phyloP scores from a whole-genome alignment of 2,797 vertebrate genomes.

The Ciconia nigra region DNA sequence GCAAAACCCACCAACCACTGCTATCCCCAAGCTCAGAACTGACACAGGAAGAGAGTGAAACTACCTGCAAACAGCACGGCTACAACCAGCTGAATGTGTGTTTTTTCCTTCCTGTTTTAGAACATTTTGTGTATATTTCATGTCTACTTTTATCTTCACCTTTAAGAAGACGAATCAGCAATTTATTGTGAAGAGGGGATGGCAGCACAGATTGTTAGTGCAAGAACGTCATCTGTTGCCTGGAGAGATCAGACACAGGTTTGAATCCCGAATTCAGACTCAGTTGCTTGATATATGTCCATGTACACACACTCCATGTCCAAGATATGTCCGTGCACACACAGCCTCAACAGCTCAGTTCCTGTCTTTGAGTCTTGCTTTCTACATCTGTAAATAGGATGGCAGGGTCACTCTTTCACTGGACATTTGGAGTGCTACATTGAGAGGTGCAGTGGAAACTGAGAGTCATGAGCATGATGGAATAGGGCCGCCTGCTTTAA shows the following conservation, averaged over 20 bases:
- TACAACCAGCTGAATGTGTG: background rate
- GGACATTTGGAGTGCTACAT: background rate
- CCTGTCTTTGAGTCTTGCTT: background rate
- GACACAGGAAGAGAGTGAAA: background rate
- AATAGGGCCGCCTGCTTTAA: background rate
- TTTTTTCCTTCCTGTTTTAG: background rate
- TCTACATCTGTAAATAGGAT: background rate
- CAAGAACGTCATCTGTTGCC: background rate
- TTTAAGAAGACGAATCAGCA: background rate
- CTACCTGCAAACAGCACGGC: background rate
- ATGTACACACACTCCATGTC: background rate
- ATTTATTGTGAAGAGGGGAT: background rate
- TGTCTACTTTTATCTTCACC: background rate
- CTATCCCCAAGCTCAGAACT: background rate
- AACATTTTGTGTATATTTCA: background rate
- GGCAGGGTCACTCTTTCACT: background rate
- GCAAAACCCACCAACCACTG: background rate
- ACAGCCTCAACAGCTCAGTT: background rate
- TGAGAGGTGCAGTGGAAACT: background rate
- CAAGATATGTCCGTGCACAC: background rate
- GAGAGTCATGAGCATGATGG: background rate
- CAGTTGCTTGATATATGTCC: background rate
- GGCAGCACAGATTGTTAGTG: background rate
- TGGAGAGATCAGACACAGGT: background rate
- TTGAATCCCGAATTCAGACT: background rate